Evolutionary conservation across 2,888 invertebrate genomes (phyloP).

Genomic region (Herminia tarsipennalis): DNA sequence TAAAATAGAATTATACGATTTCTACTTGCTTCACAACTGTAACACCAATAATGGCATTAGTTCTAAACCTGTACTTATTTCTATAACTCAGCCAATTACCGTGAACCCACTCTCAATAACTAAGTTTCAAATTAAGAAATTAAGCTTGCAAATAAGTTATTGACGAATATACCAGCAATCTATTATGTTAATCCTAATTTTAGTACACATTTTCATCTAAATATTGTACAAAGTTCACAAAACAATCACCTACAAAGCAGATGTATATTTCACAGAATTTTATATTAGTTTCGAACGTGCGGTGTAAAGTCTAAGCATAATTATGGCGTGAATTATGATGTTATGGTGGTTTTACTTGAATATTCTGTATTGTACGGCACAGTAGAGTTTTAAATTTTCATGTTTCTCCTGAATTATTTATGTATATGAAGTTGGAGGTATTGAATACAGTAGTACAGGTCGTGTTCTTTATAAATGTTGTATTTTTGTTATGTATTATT

Average conservation of each 20-base stretch:
- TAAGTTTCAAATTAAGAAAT: too few relatives aligned
- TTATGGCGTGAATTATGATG: conserved; percentile 16
- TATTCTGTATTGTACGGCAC: background rate
- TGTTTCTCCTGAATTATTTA: background rate
- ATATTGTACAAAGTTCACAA: background rate
- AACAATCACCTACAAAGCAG: background rate
- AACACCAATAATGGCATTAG: too few relatives aligned
- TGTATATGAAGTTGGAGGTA: background rate
- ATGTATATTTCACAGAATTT: conserved; percentile 36
- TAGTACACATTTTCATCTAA: background rate
- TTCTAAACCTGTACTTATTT: too few relatives aligned
- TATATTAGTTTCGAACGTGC: conserved; percentile 18
- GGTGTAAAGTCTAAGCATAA: conserved; percentile 17
- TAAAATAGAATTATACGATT: too few relatives aligned
- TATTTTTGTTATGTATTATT: too few relatives aligned
- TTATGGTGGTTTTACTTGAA: conserved; percentile 7
- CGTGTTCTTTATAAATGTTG: too few relatives aligned
- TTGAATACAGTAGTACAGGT: background rate
- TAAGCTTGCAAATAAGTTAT: too few relatives aligned
- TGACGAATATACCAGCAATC: background rate
- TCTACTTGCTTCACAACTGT: too few relatives aligned
- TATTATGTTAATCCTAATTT: background rate
- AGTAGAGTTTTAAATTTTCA: conserved; percentile 2
- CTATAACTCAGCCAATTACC: too few relatives aligned
- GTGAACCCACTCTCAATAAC: too few relatives aligned